Conservation (phyloP, 2,113 vertebrate genomes). For the Hippopotamus amphibius region DNA sequence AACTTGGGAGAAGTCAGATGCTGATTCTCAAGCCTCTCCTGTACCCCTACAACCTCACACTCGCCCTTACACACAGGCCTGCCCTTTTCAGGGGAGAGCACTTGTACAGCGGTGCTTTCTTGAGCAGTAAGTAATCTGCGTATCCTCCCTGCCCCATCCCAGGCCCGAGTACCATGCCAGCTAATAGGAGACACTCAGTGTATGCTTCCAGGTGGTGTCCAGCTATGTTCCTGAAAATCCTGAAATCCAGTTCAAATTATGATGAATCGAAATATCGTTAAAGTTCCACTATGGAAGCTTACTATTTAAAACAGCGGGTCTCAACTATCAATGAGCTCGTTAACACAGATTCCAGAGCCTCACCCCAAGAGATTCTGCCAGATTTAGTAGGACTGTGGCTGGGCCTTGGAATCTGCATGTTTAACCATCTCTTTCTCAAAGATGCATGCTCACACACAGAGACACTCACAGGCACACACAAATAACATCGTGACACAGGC, state of each 20-base stretch:
- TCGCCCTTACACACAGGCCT: background rate
- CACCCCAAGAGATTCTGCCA: background rate
- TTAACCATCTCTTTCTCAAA: slow-evolving; percentile 50
- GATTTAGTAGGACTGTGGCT: background rate
- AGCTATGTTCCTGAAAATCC: slow-evolving; percentile 15
- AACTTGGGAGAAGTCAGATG: background rate
- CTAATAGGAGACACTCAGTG: background rate
- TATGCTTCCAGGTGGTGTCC: background rate
- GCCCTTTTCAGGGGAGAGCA: background rate
- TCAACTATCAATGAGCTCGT: background rate
- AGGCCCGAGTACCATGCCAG: background rate
- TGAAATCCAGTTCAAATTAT: slow-evolving; percentile 24
- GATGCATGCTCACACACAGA: background rate
- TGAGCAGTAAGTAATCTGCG: background rate
- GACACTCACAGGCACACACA: background rate
- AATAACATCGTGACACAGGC: background rate
- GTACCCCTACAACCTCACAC: background rate
- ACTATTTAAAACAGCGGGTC: background rate
- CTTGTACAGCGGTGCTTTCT: background rate
- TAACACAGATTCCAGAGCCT: background rate
- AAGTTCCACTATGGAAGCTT: slow-evolving; percentile 36
- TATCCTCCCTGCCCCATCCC: background rate
- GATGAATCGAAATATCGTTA: slow-evolving; percentile 26
- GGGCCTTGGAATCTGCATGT: background rate
- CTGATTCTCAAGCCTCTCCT: background rate